Evolutionary conservation across 2,888 invertebrate species (phyloP), one percentile per base, ranked within the genome.

Genomic region (Boloria selene): DNA sequence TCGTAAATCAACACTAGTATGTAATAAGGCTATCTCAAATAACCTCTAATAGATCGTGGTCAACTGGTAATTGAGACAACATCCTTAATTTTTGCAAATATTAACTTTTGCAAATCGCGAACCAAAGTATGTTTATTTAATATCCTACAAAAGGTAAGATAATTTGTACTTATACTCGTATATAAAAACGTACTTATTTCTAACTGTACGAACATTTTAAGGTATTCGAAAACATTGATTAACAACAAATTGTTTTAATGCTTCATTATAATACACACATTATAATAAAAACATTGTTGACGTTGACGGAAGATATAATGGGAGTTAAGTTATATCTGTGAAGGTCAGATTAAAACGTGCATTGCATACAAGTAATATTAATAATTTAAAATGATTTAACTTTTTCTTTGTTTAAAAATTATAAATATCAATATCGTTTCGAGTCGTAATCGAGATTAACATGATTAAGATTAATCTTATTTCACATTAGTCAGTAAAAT

Each of bases 281-380:
- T n/a, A n/a, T n/a, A 45, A 58, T 53, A 59, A 64, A 26, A n/a
- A 59, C 52, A 64, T n/a, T n/a, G n/a, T n/a, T n/a, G n/a, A n/a
- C 64, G 59, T 64, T 47, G 52, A 47, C 58, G 64, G 85, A 87
- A 85, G 83, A 80, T 81, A 77, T 82, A 80, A 82, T 80, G 75
- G 76, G 78, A 73, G 72, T 71, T 66, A 74, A 78, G 78, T 75
- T 84, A 83, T 79, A 81, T 79, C 75, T 73, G 73, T 83, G 84
- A 88, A 88, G 88, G 88, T 84, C 87, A 77, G 73, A 72, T 67
- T 55, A 71, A 77, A 79, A 89, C 88, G 86, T 85, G 80, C 70
- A 71, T 72, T 73, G 90, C 86, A 73, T 90, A 86, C 84, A 85
- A 90, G 85, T 79, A 68, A 73, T 65, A 67, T 69, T 76, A 76